These are phyloP conservation scores for Lamprotornis superbus DNA, from an alignment of 2,113 vertebrate species.

Conservation along the genomic window DNA sequence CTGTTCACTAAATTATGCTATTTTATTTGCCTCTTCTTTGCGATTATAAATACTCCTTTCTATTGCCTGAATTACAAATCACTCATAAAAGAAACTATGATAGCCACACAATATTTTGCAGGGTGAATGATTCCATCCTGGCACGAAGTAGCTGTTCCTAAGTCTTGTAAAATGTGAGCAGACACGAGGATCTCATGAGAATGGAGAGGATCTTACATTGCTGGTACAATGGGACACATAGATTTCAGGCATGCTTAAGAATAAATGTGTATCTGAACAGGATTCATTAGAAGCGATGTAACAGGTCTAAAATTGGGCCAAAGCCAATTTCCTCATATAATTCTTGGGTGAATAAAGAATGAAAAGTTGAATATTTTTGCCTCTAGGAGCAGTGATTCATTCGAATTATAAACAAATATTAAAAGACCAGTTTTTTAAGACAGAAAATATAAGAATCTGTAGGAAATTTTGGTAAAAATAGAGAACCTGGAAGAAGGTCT, in stretches of 20 bases:
- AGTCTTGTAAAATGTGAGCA: not conserved
- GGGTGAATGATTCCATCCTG: not conserved
- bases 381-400: not conserved
- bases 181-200: not conserved
- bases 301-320: not conserved
- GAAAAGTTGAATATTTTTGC: not conserved
- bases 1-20: not conserved
- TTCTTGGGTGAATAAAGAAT: not conserved
- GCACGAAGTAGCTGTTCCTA: not conserved
- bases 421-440: not conserved
- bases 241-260: not conserved
- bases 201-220: not conserved
- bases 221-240: accelerated
- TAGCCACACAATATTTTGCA: not conserved
- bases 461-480: not conserved
- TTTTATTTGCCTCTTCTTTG: not conserved
- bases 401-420: not conserved
- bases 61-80: not conserved
- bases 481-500: not conserved
- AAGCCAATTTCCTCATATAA: not conserved
- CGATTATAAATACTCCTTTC: not conserved
- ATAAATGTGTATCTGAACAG: not conserved
- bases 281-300: not conserved
- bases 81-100: not conserved
- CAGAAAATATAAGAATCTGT: not conserved